These are phyloP conservation scores for Leucozona laternaria DNA, from an alignment of 2,888 invertebrate species.

Conservation along the genomic window DNA sequence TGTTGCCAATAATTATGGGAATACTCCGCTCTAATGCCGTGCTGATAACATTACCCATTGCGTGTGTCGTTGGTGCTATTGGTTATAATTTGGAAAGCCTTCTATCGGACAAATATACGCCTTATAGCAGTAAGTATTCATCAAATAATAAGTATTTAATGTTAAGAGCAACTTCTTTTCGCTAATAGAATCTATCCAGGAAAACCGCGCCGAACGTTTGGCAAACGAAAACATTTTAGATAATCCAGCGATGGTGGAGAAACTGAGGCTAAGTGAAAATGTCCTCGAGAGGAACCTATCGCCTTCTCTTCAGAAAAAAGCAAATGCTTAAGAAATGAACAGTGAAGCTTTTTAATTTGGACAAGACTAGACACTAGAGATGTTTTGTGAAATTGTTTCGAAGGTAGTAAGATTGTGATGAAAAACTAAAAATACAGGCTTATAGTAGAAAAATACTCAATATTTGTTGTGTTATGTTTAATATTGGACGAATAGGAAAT, in stretches of 20 bases:
- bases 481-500: constrained; percentile 2
- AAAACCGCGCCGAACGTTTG: constrained; percentile 89
- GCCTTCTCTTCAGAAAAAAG: constrained; percentile 86
- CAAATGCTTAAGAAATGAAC: constrained; percentile 37
- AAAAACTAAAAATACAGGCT: background rate
- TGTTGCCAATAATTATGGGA: constrained; percentile 91
- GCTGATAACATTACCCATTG: constrained; percentile 92
- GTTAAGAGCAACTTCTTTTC: background rate
- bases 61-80: constrained; percentile 91
- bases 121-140: constrained; percentile 87
- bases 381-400: background rate
- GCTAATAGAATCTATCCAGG: constrained; percentile 89
- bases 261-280: constrained; percentile 88
- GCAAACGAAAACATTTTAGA: constrained; percentile 85
- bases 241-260: constrained; percentile 87
- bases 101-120: constrained; percentile 90
- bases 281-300: constrained; percentile 88
- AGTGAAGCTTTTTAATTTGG: too few relatives aligned
- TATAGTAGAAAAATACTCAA: background rate
- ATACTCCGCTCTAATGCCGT: constrained; percentile 90
- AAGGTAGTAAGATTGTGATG: background rate
- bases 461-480: constrained; percentile 9
- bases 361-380: too few relatives aligned
- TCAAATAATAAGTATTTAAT: background rate
- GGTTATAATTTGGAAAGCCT: constrained; percentile 93